Conservation (phyloP, 2,113 vertebrate species). For the Boulengeromyrus knoepffleri region DNA sequence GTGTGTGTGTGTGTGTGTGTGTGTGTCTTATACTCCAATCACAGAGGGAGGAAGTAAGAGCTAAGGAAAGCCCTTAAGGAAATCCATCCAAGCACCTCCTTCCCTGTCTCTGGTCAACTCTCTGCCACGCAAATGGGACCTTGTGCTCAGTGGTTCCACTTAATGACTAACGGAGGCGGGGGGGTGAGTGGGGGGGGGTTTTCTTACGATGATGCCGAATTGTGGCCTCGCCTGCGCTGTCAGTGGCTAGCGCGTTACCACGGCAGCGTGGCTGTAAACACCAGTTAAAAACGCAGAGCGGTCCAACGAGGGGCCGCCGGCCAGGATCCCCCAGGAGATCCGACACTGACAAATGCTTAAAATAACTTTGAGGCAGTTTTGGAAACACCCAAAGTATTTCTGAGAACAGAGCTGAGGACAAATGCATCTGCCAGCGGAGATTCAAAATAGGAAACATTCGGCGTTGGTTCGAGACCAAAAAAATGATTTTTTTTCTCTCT, state of each 20-base stretch:
- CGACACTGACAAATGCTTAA: background rate
- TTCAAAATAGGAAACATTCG: background rate
- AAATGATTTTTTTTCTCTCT: background rate
- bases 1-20: background rate
- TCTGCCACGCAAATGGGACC: background rate
- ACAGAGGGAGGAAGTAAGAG: background rate
- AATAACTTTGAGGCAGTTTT: background rate
- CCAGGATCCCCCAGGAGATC: background rate
- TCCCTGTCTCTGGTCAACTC: background rate
- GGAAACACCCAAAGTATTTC: background rate
- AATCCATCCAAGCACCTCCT: slow-evolving; percentile 6
- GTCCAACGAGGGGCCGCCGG: background rate
- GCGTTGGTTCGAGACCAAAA: background rate
- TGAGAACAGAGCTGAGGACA: background rate
- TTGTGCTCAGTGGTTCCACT: background rate
- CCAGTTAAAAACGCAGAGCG: background rate
- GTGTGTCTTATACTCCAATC: background rate
- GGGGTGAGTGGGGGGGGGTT: background rate
- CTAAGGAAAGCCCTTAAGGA: slow-evolving; percentile 5
- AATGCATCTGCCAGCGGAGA: background rate
- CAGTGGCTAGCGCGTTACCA: background rate
- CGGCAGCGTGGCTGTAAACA: background rate
- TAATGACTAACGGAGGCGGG: background rate
- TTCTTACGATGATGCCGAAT: background rate
- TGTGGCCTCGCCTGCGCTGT: background rate